Percentiles rank a stretch among this genome's conserved stretches.
These are phyloP conservation scores for Notechis scutatus DNA, from an alignment of 2,113 vertebrate genomes.

Conservation along the genomic window DNA sequence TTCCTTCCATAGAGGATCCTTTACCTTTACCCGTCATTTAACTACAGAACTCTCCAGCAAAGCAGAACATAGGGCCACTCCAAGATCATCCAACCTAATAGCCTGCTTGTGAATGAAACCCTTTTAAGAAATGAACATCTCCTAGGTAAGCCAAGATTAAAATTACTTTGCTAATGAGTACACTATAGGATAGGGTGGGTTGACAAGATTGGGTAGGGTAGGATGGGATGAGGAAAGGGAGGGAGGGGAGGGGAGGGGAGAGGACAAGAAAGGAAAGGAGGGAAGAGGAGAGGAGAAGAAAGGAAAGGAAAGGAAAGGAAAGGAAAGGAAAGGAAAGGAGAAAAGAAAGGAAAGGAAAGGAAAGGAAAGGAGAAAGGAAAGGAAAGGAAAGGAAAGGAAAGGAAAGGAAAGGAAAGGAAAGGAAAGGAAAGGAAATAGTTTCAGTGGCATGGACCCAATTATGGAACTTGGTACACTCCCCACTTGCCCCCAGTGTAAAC, in stretches of 20 bases:
- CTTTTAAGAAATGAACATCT: background rate
- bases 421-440: background rate
- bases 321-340: background rate
- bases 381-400: background rate
- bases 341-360: fast-evolving
- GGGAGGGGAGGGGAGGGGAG: fast-evolving
- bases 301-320: background rate
- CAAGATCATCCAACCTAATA: background rate
- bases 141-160: background rate
- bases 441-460: background rate
- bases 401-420: too few species aligned
- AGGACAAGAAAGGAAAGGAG: too few species aligned
- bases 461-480: background rate
- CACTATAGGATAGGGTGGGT: background rate
- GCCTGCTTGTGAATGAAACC: background rate
- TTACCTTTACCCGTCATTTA: background rate
- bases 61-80: too few species aligned
- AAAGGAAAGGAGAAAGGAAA: too few species aligned
- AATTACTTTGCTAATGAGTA: background rate
- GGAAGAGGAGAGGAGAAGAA: fast-evolving
- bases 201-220: background rate
- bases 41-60: background rate
- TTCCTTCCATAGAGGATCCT: background rate
- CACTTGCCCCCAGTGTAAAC: background rate
- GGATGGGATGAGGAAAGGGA: background rate